These are phyloP conservation scores for Frankliniella intonsa DNA, from an alignment of 2,888 invertebrate species.

Conservation along the genomic window DNA sequence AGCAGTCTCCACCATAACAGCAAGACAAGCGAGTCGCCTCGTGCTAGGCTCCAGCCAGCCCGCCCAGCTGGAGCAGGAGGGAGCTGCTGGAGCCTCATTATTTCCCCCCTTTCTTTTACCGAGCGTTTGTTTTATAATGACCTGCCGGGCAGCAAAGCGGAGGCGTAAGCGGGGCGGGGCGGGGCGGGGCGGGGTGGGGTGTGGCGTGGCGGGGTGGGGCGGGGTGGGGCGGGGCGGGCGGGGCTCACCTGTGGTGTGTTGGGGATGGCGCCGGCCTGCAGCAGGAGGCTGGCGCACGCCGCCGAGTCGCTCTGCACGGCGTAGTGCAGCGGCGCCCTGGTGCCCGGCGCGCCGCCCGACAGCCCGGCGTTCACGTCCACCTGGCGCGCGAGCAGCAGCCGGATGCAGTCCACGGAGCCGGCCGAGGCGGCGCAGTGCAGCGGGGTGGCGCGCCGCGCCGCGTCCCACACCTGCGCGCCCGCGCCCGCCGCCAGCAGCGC, in stretches of 20 bases:
- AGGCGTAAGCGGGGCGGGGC: no score
- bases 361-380: slow-evolving; percentile 67
- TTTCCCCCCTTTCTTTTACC: no score
- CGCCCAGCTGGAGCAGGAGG: no score
- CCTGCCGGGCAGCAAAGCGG: no score
- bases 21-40: no score
- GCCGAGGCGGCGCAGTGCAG: slow-evolving; percentile 33
- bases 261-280: slow-evolving; percentile 73
- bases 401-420: slow-evolving; percentile 34
- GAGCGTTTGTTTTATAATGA: no score
- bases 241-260: slow-evolving; percentile 68
- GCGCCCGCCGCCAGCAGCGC: slow-evolving; percentile 45
- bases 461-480: slow-evolving; percentile 45
- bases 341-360: slow-evolving; percentile 42
- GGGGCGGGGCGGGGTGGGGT: no score
- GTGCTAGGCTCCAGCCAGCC: no score
- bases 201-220: no score
- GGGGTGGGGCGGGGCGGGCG: no score
- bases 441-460: neutral
- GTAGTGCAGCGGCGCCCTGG: slow-evolving; percentile 72
- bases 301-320: slow-evolving; percentile 72
- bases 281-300: slow-evolving; percentile 66
- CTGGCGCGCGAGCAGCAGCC: slow-evolving; percentile 40
- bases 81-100: no score
- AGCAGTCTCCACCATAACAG: no score